Evolutionary conservation across 2,113 vertebrate species (phyloP), one percentile per base, ranked within the genome.

Genomic region (Bos indicus): DNA sequence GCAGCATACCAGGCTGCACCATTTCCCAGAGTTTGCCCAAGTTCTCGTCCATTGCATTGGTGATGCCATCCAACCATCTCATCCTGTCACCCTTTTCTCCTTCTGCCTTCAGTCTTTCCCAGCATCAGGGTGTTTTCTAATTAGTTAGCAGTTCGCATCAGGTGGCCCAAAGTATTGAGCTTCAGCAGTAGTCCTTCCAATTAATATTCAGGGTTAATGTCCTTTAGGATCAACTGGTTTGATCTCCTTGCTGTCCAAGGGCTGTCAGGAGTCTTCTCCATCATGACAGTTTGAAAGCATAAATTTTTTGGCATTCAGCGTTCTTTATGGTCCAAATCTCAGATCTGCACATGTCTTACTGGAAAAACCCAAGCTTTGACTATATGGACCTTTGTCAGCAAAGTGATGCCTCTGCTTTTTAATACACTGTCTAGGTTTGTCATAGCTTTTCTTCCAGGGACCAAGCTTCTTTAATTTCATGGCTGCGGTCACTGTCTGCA

Each of bases 401-500:
- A 40, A 40, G 23, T 77, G 23, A 26, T 26, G 40, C 14, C 71
- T 77, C 23, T 26, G 71, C 36, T 77, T 77, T 77, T 43, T 5
- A 77, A 77, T 43, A 77, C 23, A 26, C 36, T 43, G 36, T 77
- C 36, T 43, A 26, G 71, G 36, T 77, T 77, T 25, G 12, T 43
- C 71, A 77, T 43, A 77, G 36, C 71, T 77, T 43, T 77, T 26
- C 36, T 43, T 40, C 36, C 40, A 77, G 25, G 12, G 36, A 26
- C 21, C 23, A 77, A 7, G 36, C 40, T 25, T 74, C 71, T 74
- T 71, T 77, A 77, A 40, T 77, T 77, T 77, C 36, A 77, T 77
- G 71, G 12, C 36, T 77, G 36, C 1, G 0, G 6, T 43, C 10
- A 43, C 12, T 0, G 0, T 77, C 36, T 1, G 1, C 71, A 77